Percentiles rank a stretch among this genome's conserved stretches.
These are phyloP conservation scores for Pecten maximus DNA, from an alignment of 2,888 invertebrate genomes.

Conservation along the genomic window DNA sequence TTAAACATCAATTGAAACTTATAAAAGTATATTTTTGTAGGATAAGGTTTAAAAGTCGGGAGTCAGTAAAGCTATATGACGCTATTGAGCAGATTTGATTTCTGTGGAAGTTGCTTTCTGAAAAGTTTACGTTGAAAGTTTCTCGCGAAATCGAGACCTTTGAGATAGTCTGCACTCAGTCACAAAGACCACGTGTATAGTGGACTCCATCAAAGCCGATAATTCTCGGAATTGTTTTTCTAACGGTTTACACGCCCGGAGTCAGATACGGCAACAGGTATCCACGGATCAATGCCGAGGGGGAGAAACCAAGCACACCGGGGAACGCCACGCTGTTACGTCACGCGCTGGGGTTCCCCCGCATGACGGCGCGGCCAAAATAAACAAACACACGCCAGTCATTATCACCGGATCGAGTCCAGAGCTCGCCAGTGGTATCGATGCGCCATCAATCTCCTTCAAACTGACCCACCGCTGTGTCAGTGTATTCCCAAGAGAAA, in stretches of 20 bases:
- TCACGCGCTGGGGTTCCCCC: background rate
- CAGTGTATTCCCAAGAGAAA: slow-evolving; percentile 24
- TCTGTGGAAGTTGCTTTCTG: background rate
- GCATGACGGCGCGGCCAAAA: background rate
- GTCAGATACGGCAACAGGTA: background rate
- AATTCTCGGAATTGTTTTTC: slow-evolving; percentile 18
- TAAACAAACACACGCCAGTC: slow-evolving; percentile 9
- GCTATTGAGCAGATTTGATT: too few relatives aligned
- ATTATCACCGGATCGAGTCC: slow-evolving; percentile 6
- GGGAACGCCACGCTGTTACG: background rate
- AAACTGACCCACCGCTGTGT: background rate
- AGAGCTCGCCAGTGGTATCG: background rate
- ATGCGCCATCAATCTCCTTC: slow-evolving; percentile 9
- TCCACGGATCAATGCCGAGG: background rate
- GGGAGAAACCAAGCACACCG: background rate
- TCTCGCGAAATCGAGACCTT: background rate
- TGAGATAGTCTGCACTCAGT: background rate
- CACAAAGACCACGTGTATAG: background rate
- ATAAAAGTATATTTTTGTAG: too few relatives aligned
- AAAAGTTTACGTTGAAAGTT: background rate
- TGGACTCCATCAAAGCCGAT: background rate
- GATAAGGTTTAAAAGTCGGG: too few relatives aligned
- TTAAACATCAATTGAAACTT: too few relatives aligned
- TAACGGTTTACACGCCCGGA: background rate
- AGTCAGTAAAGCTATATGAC: too few relatives aligned